A percentile compares a stretch with the other conserved stretches of the same genome.
phyloP scores from a whole-genome alignment of 2,888 invertebrate species.

The Invenusta paracnida region DNA sequence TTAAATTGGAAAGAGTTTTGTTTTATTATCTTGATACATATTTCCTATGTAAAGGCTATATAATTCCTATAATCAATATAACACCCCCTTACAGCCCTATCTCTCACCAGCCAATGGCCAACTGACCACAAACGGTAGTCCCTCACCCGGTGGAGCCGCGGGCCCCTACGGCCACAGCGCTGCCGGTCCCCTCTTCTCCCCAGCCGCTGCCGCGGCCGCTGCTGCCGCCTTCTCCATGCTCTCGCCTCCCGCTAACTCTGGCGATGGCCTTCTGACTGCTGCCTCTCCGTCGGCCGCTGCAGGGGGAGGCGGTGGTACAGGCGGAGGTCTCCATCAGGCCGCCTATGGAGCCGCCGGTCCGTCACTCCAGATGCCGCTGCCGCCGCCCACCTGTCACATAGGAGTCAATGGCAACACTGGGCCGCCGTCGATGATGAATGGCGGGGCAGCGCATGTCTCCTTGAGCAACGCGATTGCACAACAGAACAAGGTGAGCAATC shows the following conservation, averaged over 20 bases:
- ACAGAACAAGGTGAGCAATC: background rate
- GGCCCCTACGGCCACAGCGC: background rate
- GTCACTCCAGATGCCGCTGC: background rate
- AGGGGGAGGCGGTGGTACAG: background rate
- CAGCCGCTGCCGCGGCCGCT: too few species aligned
- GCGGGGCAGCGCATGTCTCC: background rate
- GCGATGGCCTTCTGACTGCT: background rate
- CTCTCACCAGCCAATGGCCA: background rate
- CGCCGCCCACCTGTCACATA: background rate
- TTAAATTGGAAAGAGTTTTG: too few species aligned
- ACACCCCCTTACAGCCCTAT: too few species aligned
- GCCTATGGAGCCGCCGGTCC: background rate
- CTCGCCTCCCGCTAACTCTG: background rate
- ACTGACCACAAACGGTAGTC: background rate
- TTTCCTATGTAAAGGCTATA: too few species aligned
- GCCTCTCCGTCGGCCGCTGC: background rate
- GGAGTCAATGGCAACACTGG: background rate
- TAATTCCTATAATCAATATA: too few species aligned
- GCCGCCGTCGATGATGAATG: background rate
- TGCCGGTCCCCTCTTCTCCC: background rate
- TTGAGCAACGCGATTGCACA: background rate
- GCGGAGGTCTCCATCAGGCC: background rate
- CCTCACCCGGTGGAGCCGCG: background rate
- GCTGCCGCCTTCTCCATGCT: background rate
- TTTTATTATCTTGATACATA: too few species aligned